A percentile compares a stretch with the other conserved stretches of the same genome.
Evolutionary conservation across 2,113 vertebrate genomes (phyloP).

Genomic region (Abramis brama): DNA sequence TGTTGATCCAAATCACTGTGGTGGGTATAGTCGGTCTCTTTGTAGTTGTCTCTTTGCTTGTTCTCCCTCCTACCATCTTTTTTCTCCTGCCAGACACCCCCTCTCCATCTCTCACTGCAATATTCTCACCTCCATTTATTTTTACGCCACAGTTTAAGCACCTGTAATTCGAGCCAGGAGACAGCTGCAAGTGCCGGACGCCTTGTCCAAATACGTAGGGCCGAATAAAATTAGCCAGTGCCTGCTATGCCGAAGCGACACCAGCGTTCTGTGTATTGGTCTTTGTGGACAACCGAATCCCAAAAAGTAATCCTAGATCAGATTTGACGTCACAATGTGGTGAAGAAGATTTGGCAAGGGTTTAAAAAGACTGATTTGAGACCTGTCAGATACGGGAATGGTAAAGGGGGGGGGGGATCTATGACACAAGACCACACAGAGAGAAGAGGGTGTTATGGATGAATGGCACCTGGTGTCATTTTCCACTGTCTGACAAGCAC

Average conservation of each 20-base stretch:
- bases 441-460: constrained; percentile 19
- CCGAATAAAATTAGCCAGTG: constrained; percentile 60
- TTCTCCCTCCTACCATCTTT: constrained; percentile 21
- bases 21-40: constrained; percentile 27
- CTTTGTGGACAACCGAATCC: neutral
- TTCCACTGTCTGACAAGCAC: constrained; percentile 46
- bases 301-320: constrained; percentile 26
- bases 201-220: constrained; percentile 60
- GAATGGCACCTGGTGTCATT: constrained; percentile 47
- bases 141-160: constrained; percentile 53
- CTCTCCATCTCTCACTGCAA: constrained; percentile 12
- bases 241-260: neutral
- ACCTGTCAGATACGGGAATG: constrained; percentile 20
- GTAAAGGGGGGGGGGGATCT: neutral
- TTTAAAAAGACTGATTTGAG: constrained; percentile 17
- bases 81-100: constrained; percentile 35
- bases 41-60: constrained; percentile 36
- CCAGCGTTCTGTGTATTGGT: neutral
- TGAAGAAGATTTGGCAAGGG: neutral
- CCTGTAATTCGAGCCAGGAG: constrained; percentile 53
- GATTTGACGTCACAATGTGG: neutral
- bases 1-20: constrained; percentile 36
- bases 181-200: constrained; percentile 58
- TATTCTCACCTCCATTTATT: constrained; percentile 60
- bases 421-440: constrained; percentile 57